Base-by-base conservation (phyloP, 2,888 invertebrate genomes). In the Nowickia ferox region DNA sequence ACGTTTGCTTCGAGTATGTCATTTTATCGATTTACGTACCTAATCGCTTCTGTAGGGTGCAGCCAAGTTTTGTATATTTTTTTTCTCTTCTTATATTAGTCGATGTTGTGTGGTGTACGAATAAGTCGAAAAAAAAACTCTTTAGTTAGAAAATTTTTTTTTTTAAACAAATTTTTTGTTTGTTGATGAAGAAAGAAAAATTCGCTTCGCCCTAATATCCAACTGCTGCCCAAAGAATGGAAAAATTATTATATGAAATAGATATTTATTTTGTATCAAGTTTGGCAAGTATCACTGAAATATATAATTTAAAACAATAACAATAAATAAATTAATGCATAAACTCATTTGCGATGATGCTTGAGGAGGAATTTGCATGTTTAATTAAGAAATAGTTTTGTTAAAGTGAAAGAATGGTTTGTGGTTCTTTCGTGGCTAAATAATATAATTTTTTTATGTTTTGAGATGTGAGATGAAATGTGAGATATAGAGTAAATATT, bases 221-320 rank as follows among this genome's bases (percentile, higher is more conserved):
- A 30, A 30, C 30, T 30, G 30, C 6, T 30, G 30, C 6, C 30
- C 42, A 53, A 63, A 38, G 44, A 15, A 44, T n/a, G 42, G 8
- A 68, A 46, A 19, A 65, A 44, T 30, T 30, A 46, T 17, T 55
- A 55, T 1, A 15, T 8, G 30, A 71, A 71, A 63, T 55, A 46
- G 42, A 46, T 42, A 57, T 19, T 38, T 8, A 17, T 19, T 72
- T 72, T 46, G 22, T 74, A 57, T 53, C 80, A 13, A 19, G 66
- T 80, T 72, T 66, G 80, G 59, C 80, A 74, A 63, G 74, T 40
- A 74, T 46, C 15, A 13, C 15, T 17, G 30, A 19, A 1, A 9
- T 11, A 44, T 55, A 44, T 55, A 42, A 55, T 44, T 71, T 42
- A 55, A 55, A 55, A 71, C 69, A 19, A 22, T 30, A 30, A 30